Base-by-base conservation (phyloP, 2,888 invertebrate genomes). In the Phortica magna region DNA sequence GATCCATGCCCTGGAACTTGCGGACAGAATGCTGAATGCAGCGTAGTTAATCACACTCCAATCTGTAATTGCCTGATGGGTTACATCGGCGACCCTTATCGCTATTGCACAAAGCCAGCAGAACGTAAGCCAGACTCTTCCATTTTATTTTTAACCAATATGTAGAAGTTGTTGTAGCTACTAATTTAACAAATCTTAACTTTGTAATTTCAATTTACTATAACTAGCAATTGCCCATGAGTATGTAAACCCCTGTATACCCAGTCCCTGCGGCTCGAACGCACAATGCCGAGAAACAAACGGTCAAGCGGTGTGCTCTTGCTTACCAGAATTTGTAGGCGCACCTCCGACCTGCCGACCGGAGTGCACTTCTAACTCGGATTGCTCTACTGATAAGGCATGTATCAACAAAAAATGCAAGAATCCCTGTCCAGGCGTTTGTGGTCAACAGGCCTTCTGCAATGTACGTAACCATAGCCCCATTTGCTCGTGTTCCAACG, bases 1-100 rank as follows among this genome's bases (percentile, higher is more conserved):
- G 94, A 96, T 89, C 96, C 96, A 31, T 96, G 96, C 84, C 94
- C 95, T 0, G 95, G 96, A 76, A 94, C 94, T 31, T 96, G 96
- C 89, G 96, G 95, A 55, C 92, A 94, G 80, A 95, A 95, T 88
- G 95, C 96, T 6, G 94, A 94, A 79, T 96, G 96, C 89, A 93
- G 93, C 78, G 95, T 95, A 22, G 92, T 95, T 12, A 95, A 95
- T 84, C 96, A 96, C 90, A 92, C 94, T 71, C 95, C 96, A 2
- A 93, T 93, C 76, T 96, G 96, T 87, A 93, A 93, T 76, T 96
- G 96, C 87, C 91, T 93, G 75, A 85, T 91, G 43, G 95, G 95
- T 78, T 95, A 93, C 84, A 94, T 93, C 67, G 95, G 95, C 77
- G 94, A 95, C 88, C 93, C 94, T 10, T 93, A 93, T 84, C 92